Evolutionary conservation across 2,888 invertebrate species (phyloP).

Genomic region (Drosophila planitibia): DNA sequence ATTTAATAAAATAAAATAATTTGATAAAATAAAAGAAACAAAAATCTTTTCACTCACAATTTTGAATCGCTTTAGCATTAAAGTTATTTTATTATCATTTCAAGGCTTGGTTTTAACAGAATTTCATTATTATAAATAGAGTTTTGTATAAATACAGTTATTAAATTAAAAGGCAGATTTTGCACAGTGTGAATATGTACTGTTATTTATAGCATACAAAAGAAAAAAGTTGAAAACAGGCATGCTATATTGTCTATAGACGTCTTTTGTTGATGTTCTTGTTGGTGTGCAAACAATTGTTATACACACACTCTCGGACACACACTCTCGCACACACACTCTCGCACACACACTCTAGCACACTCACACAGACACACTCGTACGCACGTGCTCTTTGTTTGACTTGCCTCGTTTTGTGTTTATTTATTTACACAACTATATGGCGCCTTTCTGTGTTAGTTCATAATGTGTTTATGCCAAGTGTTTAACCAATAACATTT

Average conservation of each 20-base stretch:
- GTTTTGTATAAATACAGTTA: neutral
- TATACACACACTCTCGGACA: slow-evolving; percentile 20
- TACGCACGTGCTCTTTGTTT: slow-evolving; percentile 58
- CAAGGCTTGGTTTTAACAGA: too few species aligned
- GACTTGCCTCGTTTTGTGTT: slow-evolving; percentile 56
- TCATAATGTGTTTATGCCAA: slow-evolving; percentile 71
- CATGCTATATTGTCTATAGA: slow-evolving; percentile 46
- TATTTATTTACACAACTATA: slow-evolving; percentile 70
- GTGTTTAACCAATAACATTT: slow-evolving; percentile 68
- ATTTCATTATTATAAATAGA: neutral
- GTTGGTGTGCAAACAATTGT: slow-evolving; percentile 48
- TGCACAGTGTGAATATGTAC: neutral
- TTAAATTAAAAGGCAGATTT: neutral
- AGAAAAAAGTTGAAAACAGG: slow-evolving; percentile 46
- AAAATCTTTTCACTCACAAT: neutral
- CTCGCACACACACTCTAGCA: neutral
- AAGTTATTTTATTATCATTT: too few species aligned
- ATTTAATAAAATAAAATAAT: neutral
- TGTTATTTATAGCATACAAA: neutral
- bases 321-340: slow-evolving; percentile 13
- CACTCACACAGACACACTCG: neutral
- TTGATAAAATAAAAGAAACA: neutral
- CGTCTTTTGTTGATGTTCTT: slow-evolving; percentile 33
- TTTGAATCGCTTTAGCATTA: neutral
- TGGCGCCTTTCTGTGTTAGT: slow-evolving; percentile 28